phyloP scores from a whole-genome alignment of 2,797 vertebrate genomes.

The Sebastes iracundus region DNA sequence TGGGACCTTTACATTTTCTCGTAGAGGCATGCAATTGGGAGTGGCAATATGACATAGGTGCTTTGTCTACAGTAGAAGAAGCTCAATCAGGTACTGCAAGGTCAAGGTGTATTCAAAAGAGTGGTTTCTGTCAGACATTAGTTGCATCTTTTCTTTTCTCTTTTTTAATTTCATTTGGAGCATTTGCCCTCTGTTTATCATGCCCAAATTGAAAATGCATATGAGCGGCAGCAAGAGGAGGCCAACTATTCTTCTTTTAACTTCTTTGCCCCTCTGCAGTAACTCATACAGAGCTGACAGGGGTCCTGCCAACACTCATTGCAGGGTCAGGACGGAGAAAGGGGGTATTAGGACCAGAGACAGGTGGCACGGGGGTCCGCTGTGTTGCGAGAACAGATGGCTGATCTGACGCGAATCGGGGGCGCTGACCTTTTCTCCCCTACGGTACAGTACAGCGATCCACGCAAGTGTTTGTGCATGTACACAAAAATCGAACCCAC shows the following conservation, averaged over 20 bases:
- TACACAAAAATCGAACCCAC: constrained; percentile 34
- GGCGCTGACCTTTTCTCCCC: constrained; percentile 68
- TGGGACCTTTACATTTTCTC: too few relatives aligned
- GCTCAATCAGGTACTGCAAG: neutral
- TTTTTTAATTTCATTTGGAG: neutral
- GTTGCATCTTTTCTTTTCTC: neutral
- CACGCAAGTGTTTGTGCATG: constrained; percentile 41
- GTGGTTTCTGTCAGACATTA: neutral
- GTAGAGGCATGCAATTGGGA: neutral
- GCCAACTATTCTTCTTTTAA: constrained; percentile 7
- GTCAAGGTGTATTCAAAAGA: neutral
- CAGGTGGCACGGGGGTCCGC: constrained; percentile 65
- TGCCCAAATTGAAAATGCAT: neutral
- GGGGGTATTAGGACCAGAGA: constrained; percentile 60
- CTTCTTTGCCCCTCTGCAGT: constrained; percentile 17
- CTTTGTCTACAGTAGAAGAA: neutral
- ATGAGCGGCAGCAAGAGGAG: neutral
- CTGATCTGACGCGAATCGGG: constrained; percentile 55
- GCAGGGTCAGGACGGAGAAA: constrained; percentile 58
- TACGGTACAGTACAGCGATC: constrained; percentile 43
- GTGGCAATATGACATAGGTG: neutral
- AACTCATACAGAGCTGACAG: constrained; percentile 54
- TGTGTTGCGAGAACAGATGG: constrained; percentile 71
- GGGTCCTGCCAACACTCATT: constrained; percentile 38
- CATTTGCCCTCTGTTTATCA: neutral